Evolutionary conservation across 1,140 invertebrate species (phyloP).

Genomic region (Musca vetustissima): DNA sequence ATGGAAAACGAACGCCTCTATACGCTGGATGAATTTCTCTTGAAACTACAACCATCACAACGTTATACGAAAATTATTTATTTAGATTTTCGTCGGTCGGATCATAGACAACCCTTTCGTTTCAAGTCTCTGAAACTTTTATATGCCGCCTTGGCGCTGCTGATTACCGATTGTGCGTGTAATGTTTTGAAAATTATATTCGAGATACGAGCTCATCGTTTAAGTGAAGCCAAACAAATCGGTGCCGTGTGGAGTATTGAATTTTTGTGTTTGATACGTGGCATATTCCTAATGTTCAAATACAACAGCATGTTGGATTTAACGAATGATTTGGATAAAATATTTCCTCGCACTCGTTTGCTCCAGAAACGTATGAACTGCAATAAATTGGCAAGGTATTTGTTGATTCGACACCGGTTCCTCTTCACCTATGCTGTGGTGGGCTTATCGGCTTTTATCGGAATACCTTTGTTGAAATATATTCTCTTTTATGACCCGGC

Average conservation of each 20-base stretch:
- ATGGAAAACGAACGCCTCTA: background rate
- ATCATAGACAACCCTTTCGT: background rate
- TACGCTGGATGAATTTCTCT: slow-evolving; percentile 2
- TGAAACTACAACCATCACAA: slow-evolving; percentile 3
- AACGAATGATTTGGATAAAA: slow-evolving; percentile 9
- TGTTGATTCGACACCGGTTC: background rate
- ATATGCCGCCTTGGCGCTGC: background rate
- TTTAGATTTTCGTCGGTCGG: slow-evolving; percentile 13
- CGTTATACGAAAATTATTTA: slow-evolving; percentile 11
- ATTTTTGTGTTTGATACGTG: slow-evolving; percentile 11
- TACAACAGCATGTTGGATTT: background rate
- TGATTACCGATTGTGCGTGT: background rate
- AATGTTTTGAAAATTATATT: slow-evolving; percentile 8
- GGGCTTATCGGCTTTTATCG: background rate
- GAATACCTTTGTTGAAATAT: slow-evolving; percentile 6
- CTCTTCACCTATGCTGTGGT: background rate
- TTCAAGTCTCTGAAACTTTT: background rate
- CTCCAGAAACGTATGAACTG: slow-evolving; percentile 14
- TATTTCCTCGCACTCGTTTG: slow-evolving; percentile 7
- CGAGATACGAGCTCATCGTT: background rate
- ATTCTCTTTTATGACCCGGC: background rate
- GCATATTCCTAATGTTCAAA: background rate
- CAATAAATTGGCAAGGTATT: background rate
- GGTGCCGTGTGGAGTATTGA: slow-evolving; percentile 19
- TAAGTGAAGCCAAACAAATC: slow-evolving; percentile 18